Percentiles rank a stretch among this genome's conserved stretches.
Conservation (phyloP, 1,140 invertebrate genomes). For the Watersipora subatra region DNA sequence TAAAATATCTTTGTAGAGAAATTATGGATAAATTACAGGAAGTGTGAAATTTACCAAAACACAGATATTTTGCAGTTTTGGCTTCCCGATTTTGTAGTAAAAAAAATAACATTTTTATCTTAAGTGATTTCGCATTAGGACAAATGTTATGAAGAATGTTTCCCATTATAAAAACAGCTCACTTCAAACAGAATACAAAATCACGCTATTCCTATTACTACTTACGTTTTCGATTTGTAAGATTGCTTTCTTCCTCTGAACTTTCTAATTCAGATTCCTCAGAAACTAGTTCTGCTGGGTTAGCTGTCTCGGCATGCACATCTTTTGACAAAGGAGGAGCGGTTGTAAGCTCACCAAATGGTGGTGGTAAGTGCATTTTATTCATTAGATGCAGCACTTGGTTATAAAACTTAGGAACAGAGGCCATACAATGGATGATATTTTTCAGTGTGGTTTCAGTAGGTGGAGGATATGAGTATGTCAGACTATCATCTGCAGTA, state of each 20-base stretch:
- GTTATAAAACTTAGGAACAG: constrained; percentile 65
- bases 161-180: too few relatives aligned
- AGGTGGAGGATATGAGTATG: constrained; percentile 51
- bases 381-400: constrained; percentile 84
- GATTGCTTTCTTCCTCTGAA: constrained; percentile 48
- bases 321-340: constrained; percentile 11
- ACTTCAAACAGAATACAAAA: too few relatives aligned
- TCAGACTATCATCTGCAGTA: constrained; percentile 30
- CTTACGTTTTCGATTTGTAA: too few relatives aligned
- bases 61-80: too few relatives aligned
- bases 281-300: constrained; percentile 12
- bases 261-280: constrained; percentile 70
- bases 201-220: too few relatives aligned
- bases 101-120: too few relatives aligned
- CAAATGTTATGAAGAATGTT: too few relatives aligned
- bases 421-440: constrained; percentile 59
- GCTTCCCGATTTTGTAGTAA: too few relatives aligned
- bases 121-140: too few relatives aligned
- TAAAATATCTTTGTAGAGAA: too few relatives aligned
- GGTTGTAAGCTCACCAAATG: constrained; percentile 50
- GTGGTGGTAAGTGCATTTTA: constrained; percentile 76
- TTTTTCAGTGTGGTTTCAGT: constrained; percentile 58
- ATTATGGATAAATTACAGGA: too few relatives aligned
- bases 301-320: background rate
- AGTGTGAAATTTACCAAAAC: too few relatives aligned